Percentiles rank a stretch among this genome's conserved stretches.
Conservation (phyloP, 1,140 invertebrate species). For the Ceratina australensis region DNA sequence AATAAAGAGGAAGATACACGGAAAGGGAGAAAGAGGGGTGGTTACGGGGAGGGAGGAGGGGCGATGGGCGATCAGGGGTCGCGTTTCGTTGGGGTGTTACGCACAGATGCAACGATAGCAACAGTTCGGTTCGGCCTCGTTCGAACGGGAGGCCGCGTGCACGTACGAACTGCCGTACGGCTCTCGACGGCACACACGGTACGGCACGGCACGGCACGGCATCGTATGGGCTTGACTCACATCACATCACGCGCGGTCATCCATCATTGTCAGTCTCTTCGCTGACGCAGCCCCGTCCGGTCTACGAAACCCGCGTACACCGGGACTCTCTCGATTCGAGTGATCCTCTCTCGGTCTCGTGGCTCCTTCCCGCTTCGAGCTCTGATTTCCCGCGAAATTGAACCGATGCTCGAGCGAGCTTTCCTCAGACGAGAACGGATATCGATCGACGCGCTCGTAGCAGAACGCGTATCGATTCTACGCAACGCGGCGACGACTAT, state of each 20-base stretch:
- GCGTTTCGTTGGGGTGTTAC: conserved; percentile 70
- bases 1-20: background rate
- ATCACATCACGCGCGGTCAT: conserved; percentile 75
- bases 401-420: background rate
- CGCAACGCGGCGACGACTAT: no score
- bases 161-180: conserved; percentile 69
- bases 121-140: conserved; percentile 72
- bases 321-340: conserved; percentile 56
- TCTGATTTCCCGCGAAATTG: conserved; percentile 39
- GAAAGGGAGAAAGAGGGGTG: background rate
- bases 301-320: conserved; percentile 46
- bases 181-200: no score
- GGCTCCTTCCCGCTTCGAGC: background rate
- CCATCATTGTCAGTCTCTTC: conserved; percentile 77
- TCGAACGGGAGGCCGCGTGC: conserved; percentile 70
- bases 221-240: conserved; percentile 77
- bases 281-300: conserved; percentile 64
- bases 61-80: conserved; percentile 58
- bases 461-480: no score
- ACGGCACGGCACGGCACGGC: conserved; percentile 50
- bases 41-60: background rate
- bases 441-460: no score
- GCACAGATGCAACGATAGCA: conserved; percentile 78
- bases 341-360: conserved; percentile 21
- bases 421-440: background rate